Percentiles rank a stretch among this genome's conserved stretches.
phyloP scores from a whole-genome alignment of 2,888 invertebrate species.

The Drosophila pseudotakahashii region DNA sequence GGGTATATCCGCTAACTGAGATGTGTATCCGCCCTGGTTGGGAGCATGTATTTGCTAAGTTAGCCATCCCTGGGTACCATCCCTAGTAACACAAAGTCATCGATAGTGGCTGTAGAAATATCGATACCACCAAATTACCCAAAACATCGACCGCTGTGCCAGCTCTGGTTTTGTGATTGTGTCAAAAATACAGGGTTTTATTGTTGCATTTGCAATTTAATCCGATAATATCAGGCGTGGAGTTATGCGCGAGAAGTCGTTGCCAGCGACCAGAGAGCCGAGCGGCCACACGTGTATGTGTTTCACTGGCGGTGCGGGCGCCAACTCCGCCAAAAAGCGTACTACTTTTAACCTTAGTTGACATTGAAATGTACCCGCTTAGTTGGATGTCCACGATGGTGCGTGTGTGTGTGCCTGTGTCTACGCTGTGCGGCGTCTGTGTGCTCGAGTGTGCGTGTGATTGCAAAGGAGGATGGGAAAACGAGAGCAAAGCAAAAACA shows the following conservation, averaged over 20 bases:
- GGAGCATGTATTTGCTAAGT: not conserved
- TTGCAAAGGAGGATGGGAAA: conserved; percentile 54
- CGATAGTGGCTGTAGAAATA: not conserved
- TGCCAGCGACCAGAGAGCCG: conserved; percentile 47
- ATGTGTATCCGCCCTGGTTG: not conserved
- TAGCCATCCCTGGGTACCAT: not conserved
- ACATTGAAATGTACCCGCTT: conserved; percentile 83
- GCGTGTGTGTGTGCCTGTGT: conserved; percentile 28
- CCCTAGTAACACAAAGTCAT: not conserved
- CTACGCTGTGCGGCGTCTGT: conserved; percentile 15
- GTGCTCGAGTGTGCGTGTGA: conserved; percentile 38
- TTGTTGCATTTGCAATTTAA: conserved; percentile 52
- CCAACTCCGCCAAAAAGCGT: conserved; percentile 57
- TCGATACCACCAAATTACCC: not conserved
- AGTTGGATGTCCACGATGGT: conserved; percentile 29
- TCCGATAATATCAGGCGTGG: conserved; percentile 37
- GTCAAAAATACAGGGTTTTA: conserved; percentile 70
- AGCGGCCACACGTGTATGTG: conserved; percentile 48
- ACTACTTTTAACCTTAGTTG: conserved; percentile 84
- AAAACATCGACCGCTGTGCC: not conserved
- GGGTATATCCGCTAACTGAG: no score
- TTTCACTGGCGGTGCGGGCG: conserved; percentile 40
- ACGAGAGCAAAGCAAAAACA: conserved; percentile 31
- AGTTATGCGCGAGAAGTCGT: conserved; percentile 58
- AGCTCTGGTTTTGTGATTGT: conserved; percentile 67